A percentile compares a stretch with the other conserved stretches of the same genome.
Conservation (phyloP, 1,140 invertebrate species). For the Trachymyrmex cornetzi region DNA sequence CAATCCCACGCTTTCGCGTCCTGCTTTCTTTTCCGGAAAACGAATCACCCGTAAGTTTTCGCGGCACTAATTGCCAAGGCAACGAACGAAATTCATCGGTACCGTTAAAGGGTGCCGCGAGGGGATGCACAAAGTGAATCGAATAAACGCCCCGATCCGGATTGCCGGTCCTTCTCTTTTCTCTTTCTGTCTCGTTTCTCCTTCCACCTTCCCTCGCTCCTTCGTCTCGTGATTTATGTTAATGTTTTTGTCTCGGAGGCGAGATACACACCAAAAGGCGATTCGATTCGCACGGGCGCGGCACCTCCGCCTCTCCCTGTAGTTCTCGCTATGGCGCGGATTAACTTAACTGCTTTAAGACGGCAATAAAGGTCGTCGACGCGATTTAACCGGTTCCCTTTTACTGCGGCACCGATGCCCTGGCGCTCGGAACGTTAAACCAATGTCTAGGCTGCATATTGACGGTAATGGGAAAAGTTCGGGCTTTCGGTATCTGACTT, state of each 20-base stretch:
- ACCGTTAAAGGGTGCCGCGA: slow-evolving; percentile 68
- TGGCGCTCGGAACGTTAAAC: slow-evolving; percentile 68
- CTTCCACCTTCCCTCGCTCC: slow-evolving; percentile 2
- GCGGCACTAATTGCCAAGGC: slow-evolving; percentile 80
- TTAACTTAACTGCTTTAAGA: slow-evolving; percentile 86
- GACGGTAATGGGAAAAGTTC: slow-evolving; percentile 84
- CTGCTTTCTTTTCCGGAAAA: slow-evolving; percentile 45
- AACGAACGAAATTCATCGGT: slow-evolving; percentile 69
- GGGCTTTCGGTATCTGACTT: slow-evolving; percentile 80
- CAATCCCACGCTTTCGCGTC: slow-evolving; percentile 8
- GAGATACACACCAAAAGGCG: slow-evolving; percentile 86
- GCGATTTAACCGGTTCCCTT: slow-evolving; percentile 85
- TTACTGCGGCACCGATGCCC: slow-evolving; percentile 76
- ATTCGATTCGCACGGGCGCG: slow-evolving; percentile 79
- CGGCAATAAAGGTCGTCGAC: slow-evolving; percentile 84
- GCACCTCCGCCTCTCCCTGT: slow-evolving; percentile 64
- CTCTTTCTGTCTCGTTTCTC: slow-evolving; percentile 35
- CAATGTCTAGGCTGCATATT: slow-evolving; percentile 81
- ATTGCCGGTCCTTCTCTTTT: slow-evolving; percentile 68
- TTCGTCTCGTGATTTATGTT: slow-evolving; percentile 85
- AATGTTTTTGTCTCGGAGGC: slow-evolving; percentile 86
- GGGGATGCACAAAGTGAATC: slow-evolving; percentile 78
- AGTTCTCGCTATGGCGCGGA: slow-evolving; percentile 79
- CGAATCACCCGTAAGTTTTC: slow-evolving; percentile 70
- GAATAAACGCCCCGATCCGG: slow-evolving; percentile 84